Evolutionary conservation across 2,113 vertebrate genomes (phyloP).

Genomic region (Chloropsis cyanopogon): DNA sequence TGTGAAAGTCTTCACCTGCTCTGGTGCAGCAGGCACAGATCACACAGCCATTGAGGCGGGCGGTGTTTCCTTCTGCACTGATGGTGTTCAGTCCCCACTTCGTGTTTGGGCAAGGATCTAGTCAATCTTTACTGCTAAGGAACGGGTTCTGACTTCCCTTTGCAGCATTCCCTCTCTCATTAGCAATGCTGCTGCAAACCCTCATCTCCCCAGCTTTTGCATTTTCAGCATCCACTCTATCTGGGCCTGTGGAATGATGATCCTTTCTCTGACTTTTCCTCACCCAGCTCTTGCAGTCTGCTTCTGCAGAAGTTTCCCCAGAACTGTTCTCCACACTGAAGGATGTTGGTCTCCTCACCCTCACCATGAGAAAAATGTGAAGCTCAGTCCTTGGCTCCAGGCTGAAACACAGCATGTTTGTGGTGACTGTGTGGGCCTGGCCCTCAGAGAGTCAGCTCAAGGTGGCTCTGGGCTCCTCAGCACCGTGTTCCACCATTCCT

Average conservation of each 20-base stretch:
- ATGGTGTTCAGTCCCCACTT: rapidly evolving
- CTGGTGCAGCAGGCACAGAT: background rate
- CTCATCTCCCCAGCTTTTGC: background rate
- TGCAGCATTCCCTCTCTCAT: background rate
- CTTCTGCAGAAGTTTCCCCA: background rate
- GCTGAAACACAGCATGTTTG: rapidly evolving
- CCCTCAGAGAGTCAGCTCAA: background rate
- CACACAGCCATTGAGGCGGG: rapidly evolving
- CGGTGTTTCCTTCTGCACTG: background rate
- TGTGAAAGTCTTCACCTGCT: background rate
- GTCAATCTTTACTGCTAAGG: background rate
- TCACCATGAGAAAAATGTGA: background rate
- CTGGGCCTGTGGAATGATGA: background rate
- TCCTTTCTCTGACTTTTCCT: background rate
- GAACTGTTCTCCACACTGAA: background rate
- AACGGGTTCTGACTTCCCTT: background rate
- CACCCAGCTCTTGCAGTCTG: background rate
- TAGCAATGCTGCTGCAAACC: background rate
- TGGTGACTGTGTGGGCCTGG: background rate
- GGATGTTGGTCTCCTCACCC: background rate
- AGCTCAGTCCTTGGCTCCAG: background rate
- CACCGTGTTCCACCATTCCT: background rate
- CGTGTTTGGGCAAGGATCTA: rapidly evolving
- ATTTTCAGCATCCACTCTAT: background rate
- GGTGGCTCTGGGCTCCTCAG: background rate